phyloP scores from a whole-genome alignment of 2,113 vertebrate species.

The Pterocles orientalis region DNA sequence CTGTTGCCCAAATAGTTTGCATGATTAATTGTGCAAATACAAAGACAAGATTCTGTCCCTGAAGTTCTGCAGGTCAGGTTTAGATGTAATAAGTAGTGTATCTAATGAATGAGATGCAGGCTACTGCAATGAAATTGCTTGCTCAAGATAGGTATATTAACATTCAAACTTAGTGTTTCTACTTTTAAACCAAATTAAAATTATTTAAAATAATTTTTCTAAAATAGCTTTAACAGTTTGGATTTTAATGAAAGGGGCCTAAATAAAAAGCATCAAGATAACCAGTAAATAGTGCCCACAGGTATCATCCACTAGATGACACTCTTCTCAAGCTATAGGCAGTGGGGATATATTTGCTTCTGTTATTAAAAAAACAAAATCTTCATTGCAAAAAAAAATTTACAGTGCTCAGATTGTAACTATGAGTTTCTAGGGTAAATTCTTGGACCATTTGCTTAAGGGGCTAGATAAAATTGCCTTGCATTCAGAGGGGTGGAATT shows the following conservation, averaged over 20 bases:
- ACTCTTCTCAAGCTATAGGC: constrained; percentile 32
- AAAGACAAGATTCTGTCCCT: not conserved
- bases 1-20: not conserved
- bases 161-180: not conserved
- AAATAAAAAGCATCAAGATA: not conserved
- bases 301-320: constrained; percentile 60
- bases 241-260: not conserved
- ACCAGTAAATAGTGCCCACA: not conserved
- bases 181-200: not conserved
- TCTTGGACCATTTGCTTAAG: not conserved
- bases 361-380: not conserved
- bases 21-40: not conserved
- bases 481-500: not conserved
- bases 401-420: not conserved
- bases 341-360: not conserved
- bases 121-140: not conserved
- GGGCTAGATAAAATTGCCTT: not conserved
- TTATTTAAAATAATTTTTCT: not conserved
- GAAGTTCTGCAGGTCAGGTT: not conserved
- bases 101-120: not conserved
- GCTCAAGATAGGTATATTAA: not conserved
- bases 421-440: not conserved
- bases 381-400: not conserved
- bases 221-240: not conserved
- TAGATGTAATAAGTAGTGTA: not conserved